A percentile compares a stretch with the other conserved stretches of the same genome.
These are phyloP conservation scores for Azemiops feae DNA, from an alignment of 2,113 vertebrate species.

Conservation along the genomic window DNA sequence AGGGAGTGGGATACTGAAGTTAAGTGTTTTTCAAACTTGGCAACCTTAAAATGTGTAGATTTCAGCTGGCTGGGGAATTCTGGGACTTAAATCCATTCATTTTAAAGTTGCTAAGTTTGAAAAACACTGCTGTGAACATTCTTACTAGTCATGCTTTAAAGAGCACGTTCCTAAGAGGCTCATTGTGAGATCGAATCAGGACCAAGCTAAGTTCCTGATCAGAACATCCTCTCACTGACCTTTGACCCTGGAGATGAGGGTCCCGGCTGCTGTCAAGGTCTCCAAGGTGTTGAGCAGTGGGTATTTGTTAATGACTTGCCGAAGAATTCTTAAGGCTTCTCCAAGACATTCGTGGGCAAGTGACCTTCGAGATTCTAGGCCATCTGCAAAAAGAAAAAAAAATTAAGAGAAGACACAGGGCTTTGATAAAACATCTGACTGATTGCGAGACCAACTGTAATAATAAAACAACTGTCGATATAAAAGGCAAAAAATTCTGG, in stretches of 20 bases:
- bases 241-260: conserved; percentile 94
- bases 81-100: background rate
- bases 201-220: background rate
- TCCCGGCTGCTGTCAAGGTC: conserved; percentile 89
- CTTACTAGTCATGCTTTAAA: background rate
- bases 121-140: background rate
- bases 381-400: conserved; percentile 66
- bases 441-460: background rate
- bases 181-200: background rate
- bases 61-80: background rate
- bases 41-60: background rate
- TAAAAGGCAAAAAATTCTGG: background rate
- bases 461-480: background rate
- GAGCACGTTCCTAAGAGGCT: background rate
- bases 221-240: conserved; percentile 66
- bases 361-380: conserved; percentile 78
- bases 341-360: conserved; percentile 89
- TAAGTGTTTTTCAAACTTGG: background rate
- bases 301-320: conserved; percentile 88
- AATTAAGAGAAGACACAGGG: background rate
- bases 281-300: conserved; percentile 94
- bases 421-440: background rate
- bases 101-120: background rate
- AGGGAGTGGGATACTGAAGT: background rate
- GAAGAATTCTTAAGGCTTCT: conserved; percentile 85